phyloP scores from a whole-genome alignment of 1,140 invertebrate genomes.

The Diabrotica virgifera region DNA sequence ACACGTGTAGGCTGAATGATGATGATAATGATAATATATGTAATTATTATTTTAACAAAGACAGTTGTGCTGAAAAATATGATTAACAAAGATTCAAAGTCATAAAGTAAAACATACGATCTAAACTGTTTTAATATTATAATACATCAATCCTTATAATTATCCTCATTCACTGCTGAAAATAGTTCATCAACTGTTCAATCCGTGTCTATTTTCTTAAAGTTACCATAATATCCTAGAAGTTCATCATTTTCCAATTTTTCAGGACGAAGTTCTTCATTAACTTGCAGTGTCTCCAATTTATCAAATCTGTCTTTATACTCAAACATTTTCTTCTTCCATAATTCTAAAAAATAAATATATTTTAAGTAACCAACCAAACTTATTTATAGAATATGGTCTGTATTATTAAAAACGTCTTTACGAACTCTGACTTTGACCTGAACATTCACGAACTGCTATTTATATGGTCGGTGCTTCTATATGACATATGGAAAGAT shows the following conservation, averaged over 20 bases:
- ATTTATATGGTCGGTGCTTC: no score
- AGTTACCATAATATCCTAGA: slow-evolving; percentile 29
- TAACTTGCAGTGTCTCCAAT: slow-evolving; percentile 24
- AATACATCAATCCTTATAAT: no score
- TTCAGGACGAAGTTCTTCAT: slow-evolving; percentile 26
- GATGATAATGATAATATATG: no score
- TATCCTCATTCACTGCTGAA: no score
- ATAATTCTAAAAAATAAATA: slow-evolving; percentile 23
- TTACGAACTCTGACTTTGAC: no score
- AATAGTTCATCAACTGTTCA: neutral
- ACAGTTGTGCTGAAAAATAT: no score
- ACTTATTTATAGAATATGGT: neutral
- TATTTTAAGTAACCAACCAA: slow-evolving; percentile 11
- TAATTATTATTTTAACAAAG: no score
- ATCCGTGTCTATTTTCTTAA: slow-evolving; percentile 23
- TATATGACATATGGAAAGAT: no score
- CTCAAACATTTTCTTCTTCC: slow-evolving; percentile 22
- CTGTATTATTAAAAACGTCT: neutral
- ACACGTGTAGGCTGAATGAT: no score
- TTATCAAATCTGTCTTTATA: slow-evolving; percentile 26
- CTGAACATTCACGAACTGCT: neutral
- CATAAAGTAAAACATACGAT: no score
- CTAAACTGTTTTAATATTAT: no score
- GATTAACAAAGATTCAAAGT: no score
- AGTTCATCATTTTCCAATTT: slow-evolving; percentile 26